Conservation (phyloP, 2,888 invertebrate genomes). For the Troides oblongomaculatus region DNA sequence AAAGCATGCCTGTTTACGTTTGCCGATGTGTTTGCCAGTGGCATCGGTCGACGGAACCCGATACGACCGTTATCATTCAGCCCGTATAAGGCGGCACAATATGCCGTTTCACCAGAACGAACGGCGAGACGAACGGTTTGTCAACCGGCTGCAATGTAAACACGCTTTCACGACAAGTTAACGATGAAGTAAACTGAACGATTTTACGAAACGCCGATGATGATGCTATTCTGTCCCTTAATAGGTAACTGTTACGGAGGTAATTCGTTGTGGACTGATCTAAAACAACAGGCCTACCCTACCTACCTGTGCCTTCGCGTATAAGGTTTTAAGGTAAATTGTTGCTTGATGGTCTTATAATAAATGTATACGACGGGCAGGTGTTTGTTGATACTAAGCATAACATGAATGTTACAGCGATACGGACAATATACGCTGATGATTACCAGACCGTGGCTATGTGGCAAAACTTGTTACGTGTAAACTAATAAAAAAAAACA, state of each 20-base stretch:
- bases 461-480: slow-evolving; percentile 27
- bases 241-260: background rate
- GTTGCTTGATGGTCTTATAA: background rate
- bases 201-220: slow-evolving; percentile 1
- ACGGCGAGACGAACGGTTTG: slow-evolving; percentile 45
- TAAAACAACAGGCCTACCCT: background rate
- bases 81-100: slow-evolving; percentile 43
- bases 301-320: background rate
- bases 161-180: slow-evolving; percentile 42
- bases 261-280: background rate
- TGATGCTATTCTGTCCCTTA: slow-evolving; percentile 1
- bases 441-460: slow-evolving; percentile 34
- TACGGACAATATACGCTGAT: slow-evolving; percentile 26
- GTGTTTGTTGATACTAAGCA: slow-evolving; percentile 6
- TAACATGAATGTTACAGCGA: slow-evolving; percentile 26
- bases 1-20: slow-evolving; percentile 3
- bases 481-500: slow-evolving; percentile 15
- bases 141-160: slow-evolving; percentile 45
- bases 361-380: background rate
- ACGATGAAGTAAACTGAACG: slow-evolving; percentile 30
- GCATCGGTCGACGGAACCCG: slow-evolving; percentile 14
- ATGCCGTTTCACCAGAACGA: slow-evolving; percentile 49
- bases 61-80: slow-evolving; percentile 31
- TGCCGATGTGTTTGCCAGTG: slow-evolving; percentile 6
- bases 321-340: background rate